Conservation (phyloP, 2,888 invertebrate species). For the Noctua pronuba region DNA sequence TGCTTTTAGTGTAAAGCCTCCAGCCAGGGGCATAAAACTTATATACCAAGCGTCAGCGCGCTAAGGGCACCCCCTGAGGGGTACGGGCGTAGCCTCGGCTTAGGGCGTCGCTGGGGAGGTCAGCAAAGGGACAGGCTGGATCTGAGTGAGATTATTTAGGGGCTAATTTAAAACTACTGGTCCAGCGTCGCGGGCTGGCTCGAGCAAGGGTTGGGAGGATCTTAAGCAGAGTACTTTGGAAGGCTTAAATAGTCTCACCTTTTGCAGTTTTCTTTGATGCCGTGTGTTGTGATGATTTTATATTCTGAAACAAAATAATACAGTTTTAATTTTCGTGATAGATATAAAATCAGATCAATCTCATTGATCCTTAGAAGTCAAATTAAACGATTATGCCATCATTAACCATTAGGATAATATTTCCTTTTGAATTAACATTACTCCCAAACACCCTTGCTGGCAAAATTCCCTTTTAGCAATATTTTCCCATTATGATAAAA, state of each 20-base stretch:
- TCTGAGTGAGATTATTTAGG: neutral
- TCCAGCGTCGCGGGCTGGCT: too few species aligned
- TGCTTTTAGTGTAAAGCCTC: too few species aligned
- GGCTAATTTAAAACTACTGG: too few species aligned
- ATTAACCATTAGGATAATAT: neutral
- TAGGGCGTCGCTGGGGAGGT: too few species aligned
- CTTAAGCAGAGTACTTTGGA: neutral
- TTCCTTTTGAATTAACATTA: neutral
- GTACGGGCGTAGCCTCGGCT: too few species aligned
- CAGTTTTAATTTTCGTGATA: neutral
- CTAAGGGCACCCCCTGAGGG: too few species aligned
- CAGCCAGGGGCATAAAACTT: too few species aligned
- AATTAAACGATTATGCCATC: neutral
- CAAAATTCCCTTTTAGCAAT: neutral
- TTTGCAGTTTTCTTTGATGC: slow-evolving; percentile 83
- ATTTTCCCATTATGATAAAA: neutral
- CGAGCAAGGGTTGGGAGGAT: too few species aligned
- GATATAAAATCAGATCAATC: neutral
- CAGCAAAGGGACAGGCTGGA: too few species aligned
- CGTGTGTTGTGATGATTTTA: slow-evolving; percentile 82
- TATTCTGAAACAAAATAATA: slow-evolving; percentile 77
- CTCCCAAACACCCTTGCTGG: neutral
- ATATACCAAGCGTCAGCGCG: too few species aligned
- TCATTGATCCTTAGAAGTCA: neutral
- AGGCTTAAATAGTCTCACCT: slow-evolving; percentile 72